A percentile compares a stretch with the other conserved stretches of the same genome.
These are phyloP conservation scores for Pterocles gutturalis DNA, from an alignment of 2,113 vertebrate genomes.

Conservation along the genomic window DNA sequence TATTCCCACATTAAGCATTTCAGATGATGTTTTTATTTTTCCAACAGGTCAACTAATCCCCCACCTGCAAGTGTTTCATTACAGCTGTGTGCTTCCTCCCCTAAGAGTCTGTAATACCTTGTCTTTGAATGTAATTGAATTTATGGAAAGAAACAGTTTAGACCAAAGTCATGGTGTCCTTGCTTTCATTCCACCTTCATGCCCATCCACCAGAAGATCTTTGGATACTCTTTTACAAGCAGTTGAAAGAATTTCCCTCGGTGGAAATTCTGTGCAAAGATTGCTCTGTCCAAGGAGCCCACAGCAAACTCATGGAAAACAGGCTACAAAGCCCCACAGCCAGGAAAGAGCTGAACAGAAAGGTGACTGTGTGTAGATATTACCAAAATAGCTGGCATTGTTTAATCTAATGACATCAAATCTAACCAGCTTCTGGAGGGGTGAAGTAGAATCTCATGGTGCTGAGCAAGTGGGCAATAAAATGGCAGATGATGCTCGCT, in stretches of 20 bases:
- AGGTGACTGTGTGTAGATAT: neutral
- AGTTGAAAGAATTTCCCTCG: neutral
- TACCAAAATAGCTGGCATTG: neutral
- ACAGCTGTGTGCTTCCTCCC: neutral
- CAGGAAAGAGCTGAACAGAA: neutral
- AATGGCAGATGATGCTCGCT: neutral
- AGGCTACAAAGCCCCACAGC: neutral
- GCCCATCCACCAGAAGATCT: neutral
- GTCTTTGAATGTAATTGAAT: neutral
- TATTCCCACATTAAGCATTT: neutral
- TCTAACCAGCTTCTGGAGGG: neutral
- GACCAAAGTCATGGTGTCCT: neutral
- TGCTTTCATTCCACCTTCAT: neutral
- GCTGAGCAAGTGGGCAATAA: neutral
- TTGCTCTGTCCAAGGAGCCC: neutral
- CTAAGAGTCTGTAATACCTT: neutral
- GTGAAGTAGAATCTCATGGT: neutral
- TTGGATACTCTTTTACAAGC: neutral
- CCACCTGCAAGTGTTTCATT: neutral
- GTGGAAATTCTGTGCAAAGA: neutral
- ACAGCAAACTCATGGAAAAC: neutral
- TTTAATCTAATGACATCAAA: neutral
- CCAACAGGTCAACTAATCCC: neutral
- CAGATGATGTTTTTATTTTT: neutral
- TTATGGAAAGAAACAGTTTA: neutral